These are phyloP conservation scores for Mactromeris polynyma DNA, from an alignment of 2,888 invertebrate genomes.

Conservation along the genomic window DNA sequence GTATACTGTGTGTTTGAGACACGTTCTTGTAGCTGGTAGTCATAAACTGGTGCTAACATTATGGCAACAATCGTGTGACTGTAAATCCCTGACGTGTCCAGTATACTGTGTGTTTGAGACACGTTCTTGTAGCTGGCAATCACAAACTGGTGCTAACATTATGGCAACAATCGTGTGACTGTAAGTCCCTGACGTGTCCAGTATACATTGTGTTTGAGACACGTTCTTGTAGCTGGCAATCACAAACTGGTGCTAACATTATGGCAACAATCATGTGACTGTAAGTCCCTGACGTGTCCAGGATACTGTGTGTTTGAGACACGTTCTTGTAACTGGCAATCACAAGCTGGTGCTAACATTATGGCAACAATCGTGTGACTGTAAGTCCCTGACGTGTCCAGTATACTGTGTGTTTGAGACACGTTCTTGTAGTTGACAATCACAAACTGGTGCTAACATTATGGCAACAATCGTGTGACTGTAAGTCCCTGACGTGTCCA, in stretches of 20 bases:
- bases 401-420: background rate
- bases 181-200: background rate
- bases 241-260: background rate
- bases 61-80: background rate
- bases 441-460: background rate
- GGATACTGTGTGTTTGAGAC: background rate
- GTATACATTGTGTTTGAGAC: background rate
- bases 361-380: background rate
- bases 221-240: background rate
- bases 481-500: background rate
- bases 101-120: background rate
- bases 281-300: background rate
- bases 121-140: background rate
- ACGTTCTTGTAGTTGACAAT: background rate
- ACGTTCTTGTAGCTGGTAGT: background rate
- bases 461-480: background rate
- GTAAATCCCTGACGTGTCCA: background rate
- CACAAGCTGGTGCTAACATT: background rate
- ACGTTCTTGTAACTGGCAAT: background rate
- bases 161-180: background rate
- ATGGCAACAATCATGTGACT: background rate
- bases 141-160: background rate
- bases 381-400: background rate
- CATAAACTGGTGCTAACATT: background rate
- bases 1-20: background rate